Evolutionary conservation across 2,113 vertebrate species (phyloP), one percentile per base, ranked within the genome.

Genomic region (Leiothrix lutea): DNA sequence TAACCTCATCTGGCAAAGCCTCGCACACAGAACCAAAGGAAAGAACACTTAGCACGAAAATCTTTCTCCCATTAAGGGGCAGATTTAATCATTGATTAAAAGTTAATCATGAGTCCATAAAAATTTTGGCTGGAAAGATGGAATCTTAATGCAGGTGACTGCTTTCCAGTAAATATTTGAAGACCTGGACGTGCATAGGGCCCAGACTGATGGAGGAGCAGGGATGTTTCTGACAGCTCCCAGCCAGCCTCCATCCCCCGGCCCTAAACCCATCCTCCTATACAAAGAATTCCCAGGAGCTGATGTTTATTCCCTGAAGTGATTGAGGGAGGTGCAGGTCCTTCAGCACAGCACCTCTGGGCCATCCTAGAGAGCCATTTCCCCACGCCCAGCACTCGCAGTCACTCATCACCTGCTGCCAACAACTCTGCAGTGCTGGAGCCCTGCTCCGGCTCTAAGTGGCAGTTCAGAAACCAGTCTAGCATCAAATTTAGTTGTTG

Each of bases 11-110:
- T 66, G 70, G 78, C 36, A 71, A 79, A 90, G 73, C 58, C 78
- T 8, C n/a, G 85, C 70, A n/a, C 1, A 29, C 23, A 67, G 87
- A 91, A 54, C 57, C 78, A 61, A 57, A 57, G 58, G 40, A 45
- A 54, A 86, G 40, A 91, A 92, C 36, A 29, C 33, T 10, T 42
- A 25, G 58, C 38, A 54, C 8, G 16, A 54, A 66, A 92, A 71
- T 42, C 79, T 45, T 69, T 53, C 74, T 65, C 31, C 67, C 42
- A 73, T 75, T 90, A 85, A 73, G 74, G 50, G 54, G 22, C 62
- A 90, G 71, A 88, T 80, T 88, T 82, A 90, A 82, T 48, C 4
- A 5, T 44, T 65, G 78, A 95, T 92, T 94, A 88, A 53, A 93
- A 79, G 62, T 90, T 94, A 92, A 90, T 83, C 74, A 62, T 1